A percentile compares a stretch with the other conserved stretches of the same genome.
Evolutionary conservation across 2,888 invertebrate genomes (phyloP).

Genomic region (Xestia c-nigrum): DNA sequence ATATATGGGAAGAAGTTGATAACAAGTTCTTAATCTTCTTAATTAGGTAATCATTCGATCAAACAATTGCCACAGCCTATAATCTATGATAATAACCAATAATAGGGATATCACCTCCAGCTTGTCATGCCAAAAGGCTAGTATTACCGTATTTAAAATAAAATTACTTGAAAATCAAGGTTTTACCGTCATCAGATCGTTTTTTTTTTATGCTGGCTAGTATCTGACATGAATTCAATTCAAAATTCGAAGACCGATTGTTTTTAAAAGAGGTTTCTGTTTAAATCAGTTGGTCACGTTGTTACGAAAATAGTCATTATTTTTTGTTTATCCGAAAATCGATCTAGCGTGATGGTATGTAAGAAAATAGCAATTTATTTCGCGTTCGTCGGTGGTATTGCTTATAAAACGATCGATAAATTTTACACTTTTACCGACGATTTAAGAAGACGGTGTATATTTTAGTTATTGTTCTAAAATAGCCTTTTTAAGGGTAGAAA

Average conservation of each 20-base stretch:
- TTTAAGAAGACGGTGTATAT: neutral
- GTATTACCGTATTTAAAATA: neutral
- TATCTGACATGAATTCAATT: no score
- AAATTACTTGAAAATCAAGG: neutral
- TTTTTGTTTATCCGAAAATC: constrained; percentile 39
- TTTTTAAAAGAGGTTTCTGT: neutral
- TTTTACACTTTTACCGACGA: neutral
- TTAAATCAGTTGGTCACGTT: neutral
- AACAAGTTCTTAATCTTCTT: neutral
- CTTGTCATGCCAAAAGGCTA: neutral
- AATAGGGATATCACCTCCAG: neutral
- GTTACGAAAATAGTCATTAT: neutral
- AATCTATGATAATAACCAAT: neutral
- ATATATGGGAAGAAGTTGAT: neutral
- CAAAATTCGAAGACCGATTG: neutral
- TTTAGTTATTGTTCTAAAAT: constrained; percentile 26
- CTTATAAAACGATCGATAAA: constrained; percentile 10
- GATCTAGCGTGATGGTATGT: constrained; percentile 31
- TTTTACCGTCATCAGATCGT: neutral
- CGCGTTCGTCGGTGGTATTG: neutral
- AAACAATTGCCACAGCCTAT: neutral
- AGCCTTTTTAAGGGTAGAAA: constrained; percentile 7
- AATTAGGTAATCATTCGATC: neutral
- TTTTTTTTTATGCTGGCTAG: neutral
- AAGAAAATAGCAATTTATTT: constrained; percentile 37